Evolutionary conservation across 2,113 vertebrate species (phyloP).

Genomic region (Alethe castanea): DNA sequence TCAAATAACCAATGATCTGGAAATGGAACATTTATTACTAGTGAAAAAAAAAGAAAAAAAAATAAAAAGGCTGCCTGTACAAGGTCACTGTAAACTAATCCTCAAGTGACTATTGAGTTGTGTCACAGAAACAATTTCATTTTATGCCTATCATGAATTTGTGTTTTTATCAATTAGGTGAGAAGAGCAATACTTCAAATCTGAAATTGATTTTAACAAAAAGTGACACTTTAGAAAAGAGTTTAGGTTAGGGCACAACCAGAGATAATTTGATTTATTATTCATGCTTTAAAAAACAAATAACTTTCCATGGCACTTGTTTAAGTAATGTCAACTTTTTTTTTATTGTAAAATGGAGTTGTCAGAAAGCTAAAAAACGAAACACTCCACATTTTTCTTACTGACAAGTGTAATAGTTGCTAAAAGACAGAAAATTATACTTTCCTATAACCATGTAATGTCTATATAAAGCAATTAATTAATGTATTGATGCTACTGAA

Average conservation of each 20-base stretch:
- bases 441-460: conserved; percentile 46
- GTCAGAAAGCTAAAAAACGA: conserved; percentile 25
- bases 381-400: neutral
- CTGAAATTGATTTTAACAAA: conserved; percentile 68
- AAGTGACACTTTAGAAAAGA: conserved; percentile 61
- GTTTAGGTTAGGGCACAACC: conserved; percentile 53
- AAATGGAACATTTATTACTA: conserved; percentile 60
- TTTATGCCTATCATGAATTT: conserved; percentile 53
- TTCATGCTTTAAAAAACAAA: conserved; percentile 63
- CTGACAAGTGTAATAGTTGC: conserved; percentile 31
- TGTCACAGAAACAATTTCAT: conserved; percentile 60
- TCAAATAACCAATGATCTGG: conserved; percentile 43
- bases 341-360: conserved; percentile 41
- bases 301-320: conserved; percentile 43
- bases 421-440: conserved; percentile 38
- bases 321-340: conserved; percentile 51
- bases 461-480: conserved; percentile 55
- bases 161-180: conserved; percentile 66
- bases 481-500: conserved; percentile 34
- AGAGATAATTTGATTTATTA: conserved; percentile 76
- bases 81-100: conserved; percentile 64
- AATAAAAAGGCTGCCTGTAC: neutral
- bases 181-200: conserved; percentile 49
- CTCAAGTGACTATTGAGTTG: conserved; percentile 1
- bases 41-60: neutral